phyloP scores from a whole-genome alignment of 2,888 invertebrate genomes.

The Ceraclea dissimilis region DNA sequence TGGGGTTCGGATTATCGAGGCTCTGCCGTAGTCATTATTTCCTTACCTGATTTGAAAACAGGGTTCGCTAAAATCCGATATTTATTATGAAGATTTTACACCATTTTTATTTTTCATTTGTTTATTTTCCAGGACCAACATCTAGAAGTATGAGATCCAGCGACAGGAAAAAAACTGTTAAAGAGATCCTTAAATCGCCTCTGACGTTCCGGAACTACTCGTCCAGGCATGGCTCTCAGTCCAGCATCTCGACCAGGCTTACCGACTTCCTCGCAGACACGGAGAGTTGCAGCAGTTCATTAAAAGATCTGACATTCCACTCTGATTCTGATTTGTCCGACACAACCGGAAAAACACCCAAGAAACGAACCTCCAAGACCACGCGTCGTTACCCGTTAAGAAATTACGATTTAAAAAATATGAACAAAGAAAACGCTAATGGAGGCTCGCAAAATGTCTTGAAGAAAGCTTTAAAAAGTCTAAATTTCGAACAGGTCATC shows the following conservation, averaged over 20 bases:
- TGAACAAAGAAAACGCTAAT: conserved; percentile 25
- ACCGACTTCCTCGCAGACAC: conserved; percentile 44
- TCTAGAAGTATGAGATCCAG: conserved; percentile 32
- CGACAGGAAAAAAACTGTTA: conserved; percentile 23
- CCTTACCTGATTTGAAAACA: background rate
- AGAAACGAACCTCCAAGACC: conserved; percentile 28
- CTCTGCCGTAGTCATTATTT: no score
- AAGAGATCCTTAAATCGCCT: conserved; percentile 45
- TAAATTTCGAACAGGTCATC: background rate
- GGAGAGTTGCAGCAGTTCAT: conserved; percentile 46
- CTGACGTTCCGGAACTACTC: conserved; percentile 45
- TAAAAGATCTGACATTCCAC: conserved; percentile 46
- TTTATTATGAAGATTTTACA: background rate
- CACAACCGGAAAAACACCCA: conserved; percentile 45
- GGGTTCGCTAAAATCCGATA: no score
- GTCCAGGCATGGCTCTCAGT: conserved; percentile 31
- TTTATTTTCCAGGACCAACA: conserved; percentile 13
- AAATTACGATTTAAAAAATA: conserved; percentile 24
- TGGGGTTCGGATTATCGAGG: no score
- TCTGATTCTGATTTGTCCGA: conserved; percentile 41
- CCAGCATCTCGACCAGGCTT: conserved; percentile 36
- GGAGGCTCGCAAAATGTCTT: background rate
- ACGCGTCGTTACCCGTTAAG: conserved; percentile 9
- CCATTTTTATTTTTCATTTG: background rate
- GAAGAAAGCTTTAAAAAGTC: background rate